phyloP scores from a whole-genome alignment of 2,797 vertebrate species.

The Lateolabrax maculatus region DNA sequence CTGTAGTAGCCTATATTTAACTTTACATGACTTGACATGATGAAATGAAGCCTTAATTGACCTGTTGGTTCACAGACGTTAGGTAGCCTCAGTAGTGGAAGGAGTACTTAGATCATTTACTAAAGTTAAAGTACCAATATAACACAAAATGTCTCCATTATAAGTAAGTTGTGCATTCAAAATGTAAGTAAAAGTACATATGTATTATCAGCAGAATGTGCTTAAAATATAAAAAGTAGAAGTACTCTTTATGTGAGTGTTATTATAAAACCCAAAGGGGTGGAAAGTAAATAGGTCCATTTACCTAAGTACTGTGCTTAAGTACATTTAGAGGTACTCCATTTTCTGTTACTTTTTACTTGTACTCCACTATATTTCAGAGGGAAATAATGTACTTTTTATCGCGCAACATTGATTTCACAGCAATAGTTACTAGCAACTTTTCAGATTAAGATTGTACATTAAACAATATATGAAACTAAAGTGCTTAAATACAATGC shows the following conservation, averaged over 20 bases:
- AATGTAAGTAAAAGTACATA: not conserved
- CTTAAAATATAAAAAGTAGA: not conserved
- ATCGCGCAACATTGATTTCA: not conserved
- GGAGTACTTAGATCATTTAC: not conserved
- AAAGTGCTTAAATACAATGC: not conserved
- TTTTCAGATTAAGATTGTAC: not conserved
- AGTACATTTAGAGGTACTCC: not conserved
- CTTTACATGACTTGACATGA: not conserved
- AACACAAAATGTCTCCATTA: not conserved
- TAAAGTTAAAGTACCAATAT: not conserved
- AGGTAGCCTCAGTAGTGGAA: too few relatives aligned
- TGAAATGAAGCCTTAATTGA: not conserved
- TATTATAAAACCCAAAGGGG: not conserved
- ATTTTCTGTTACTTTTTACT: not conserved
- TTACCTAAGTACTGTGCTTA: too few relatives aligned
- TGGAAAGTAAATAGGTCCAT: too few relatives aligned
- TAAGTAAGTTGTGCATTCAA: not conserved
- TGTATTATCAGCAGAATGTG: not conserved
- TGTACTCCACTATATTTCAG: not conserved
- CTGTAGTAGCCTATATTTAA: not conserved
- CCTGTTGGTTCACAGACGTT: not conserved
- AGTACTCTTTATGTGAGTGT: not conserved
- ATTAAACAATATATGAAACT: not conserved
- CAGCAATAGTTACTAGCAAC: too few relatives aligned
- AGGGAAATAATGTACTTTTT: not conserved